Base-by-base conservation (phyloP, 2,888 invertebrate genomes). In the Atherix ibis region DNA sequence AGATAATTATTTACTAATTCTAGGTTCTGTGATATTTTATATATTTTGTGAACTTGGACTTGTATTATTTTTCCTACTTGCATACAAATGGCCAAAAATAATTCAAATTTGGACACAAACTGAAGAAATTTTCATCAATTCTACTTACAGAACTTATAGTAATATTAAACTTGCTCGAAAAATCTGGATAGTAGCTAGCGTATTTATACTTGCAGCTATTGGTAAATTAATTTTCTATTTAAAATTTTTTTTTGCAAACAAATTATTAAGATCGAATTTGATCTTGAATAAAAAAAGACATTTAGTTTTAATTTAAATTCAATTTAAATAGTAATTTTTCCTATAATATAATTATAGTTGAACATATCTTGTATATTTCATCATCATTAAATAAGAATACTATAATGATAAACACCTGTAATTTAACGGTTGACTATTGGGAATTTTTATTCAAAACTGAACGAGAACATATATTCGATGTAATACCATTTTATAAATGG, bases 21-120 rank as follows among this genome's bases (percentile, higher is more conserved):
- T 38, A 59, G 59, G 50, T 9, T 48, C 52, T 5, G 44, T 56
- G 2, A 51, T 51, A 31, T 58, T 59, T 26, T 54, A 51, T 44
- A 40, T 53, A 9, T 50, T 51, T 18, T 50, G 53, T 32, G 44
- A 52, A 19, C 37, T 44, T 16, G 48, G 50, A 27, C 39, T 48
- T 4, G 35, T 45, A 18, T 40, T 46, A 4, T 58, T 58, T 36
- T 36, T 58, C 14, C 38, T 40, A 5, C 40, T 59, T 3, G 49
- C 58, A 10, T 46, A 41, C n/a, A 46, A 50, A 27, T 59, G 61
- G 61, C 49, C 57, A 1, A 38, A 45, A 18, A 38, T 60, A 27
- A 51, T 56, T 12, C 42, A 41, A 13, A 38, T 47, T 24, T 57
- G 54, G 22, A 38, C 46, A 2, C 43, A 44, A 4, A 49, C 49